These are phyloP conservation scores for Xiphorhynchus elegans DNA, from an alignment of 2,113 vertebrate species.

Conservation along the genomic window DNA sequence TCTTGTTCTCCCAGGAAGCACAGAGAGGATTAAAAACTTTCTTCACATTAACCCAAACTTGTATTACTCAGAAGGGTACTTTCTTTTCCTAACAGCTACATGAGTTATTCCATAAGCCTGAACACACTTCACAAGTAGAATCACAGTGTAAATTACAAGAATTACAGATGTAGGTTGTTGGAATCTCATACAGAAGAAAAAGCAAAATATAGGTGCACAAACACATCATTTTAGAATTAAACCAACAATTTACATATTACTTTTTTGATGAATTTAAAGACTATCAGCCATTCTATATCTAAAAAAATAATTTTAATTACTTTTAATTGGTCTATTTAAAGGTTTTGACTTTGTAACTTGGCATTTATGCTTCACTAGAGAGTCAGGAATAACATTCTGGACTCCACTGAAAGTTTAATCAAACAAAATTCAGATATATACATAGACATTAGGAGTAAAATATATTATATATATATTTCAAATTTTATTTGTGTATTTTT, in stretches of 20 bases:
- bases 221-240: neutral
- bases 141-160: neutral
- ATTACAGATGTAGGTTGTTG: neutral
- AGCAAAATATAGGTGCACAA: neutral
- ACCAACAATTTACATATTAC: neutral
- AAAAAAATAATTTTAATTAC: neutral
- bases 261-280: neutral
- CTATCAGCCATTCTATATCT: neutral
- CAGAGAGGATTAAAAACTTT: neutral
- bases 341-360: neutral
- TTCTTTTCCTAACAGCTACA: neutral
- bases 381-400: neutral
- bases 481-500: neutral
- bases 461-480: neutral
- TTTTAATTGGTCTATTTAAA: neutral
- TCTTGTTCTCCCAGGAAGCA: neutral
- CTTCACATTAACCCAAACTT: neutral
- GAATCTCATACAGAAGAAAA: neutral
- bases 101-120: neutral
- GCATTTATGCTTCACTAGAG: neutral
- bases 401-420: neutral
- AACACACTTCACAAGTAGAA: neutral
- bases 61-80: neutral
- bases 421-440: neutral
- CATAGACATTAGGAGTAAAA: neutral